These are phyloP conservation scores for Protonibea diacanthus DNA, from an alignment of 2,797 vertebrate species.

Conservation along the genomic window DNA sequence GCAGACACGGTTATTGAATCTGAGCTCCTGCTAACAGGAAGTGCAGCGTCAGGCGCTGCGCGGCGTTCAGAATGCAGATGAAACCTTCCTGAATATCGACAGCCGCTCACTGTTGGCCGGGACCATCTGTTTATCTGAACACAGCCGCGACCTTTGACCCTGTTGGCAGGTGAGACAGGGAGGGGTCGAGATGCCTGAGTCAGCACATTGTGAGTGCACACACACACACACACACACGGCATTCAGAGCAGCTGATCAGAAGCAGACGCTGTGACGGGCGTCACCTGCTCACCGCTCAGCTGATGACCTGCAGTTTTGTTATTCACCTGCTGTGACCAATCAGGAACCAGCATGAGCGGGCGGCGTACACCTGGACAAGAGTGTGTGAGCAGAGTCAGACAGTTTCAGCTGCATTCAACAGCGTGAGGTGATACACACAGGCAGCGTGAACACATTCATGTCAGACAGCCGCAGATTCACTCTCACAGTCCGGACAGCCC, in stretches of 20 bases:
- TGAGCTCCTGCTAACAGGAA: slow-evolving; percentile 42
- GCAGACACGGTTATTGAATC: too few species aligned
- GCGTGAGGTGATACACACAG: too few species aligned
- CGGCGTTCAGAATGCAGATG: slow-evolving; percentile 15
- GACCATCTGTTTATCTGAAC: slow-evolving; percentile 60
- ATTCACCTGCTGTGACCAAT: slow-evolving; percentile 42
- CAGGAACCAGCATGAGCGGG: slow-evolving; percentile 20
- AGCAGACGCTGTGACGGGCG: background rate
- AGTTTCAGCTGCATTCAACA: too few species aligned
- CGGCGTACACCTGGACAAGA: background rate
- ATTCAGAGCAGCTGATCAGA: slow-evolving; percentile 25
- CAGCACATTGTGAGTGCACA: slow-evolving; percentile 37
- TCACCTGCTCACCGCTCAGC: background rate
- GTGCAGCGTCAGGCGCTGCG: slow-evolving; percentile 54
- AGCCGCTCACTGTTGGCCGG: slow-evolving; percentile 16
- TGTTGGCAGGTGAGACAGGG: slow-evolving; percentile 56
- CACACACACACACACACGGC: background rate
- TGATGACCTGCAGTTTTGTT: slow-evolving; percentile 10
- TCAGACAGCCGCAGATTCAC: too few species aligned
- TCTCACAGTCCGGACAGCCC: too few species aligned
- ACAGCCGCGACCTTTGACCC: slow-evolving; percentile 66
- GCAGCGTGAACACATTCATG: too few species aligned
- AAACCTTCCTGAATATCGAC: slow-evolving; percentile 53
- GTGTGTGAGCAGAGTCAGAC: background rate
- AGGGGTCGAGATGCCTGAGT: slow-evolving; percentile 37